phyloP scores from a whole-genome alignment of 2,888 invertebrate species.

The Slavum lentiscoides region DNA sequence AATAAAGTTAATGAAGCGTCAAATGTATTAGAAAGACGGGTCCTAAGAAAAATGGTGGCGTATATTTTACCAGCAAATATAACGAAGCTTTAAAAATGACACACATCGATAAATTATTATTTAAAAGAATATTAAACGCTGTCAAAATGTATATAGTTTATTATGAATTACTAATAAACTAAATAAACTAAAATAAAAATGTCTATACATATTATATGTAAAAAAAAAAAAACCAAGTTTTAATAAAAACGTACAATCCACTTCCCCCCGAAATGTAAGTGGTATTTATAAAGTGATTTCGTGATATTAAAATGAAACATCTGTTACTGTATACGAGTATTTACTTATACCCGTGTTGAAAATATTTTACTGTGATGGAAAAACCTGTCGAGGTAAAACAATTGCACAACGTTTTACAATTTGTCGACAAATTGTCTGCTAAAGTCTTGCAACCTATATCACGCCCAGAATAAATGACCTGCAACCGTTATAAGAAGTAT shows the following conservation, averaged over 20 bases:
- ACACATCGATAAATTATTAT: constrained; percentile 20
- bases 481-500: too few species aligned
- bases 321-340: too few species aligned
- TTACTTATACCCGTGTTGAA: too few species aligned
- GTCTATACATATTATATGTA: neutral
- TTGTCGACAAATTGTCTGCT: too few species aligned
- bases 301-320: too few species aligned
- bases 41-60: neutral
- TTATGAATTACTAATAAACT: neutral
- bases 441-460: too few species aligned
- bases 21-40: constrained; percentile 19
- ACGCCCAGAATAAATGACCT: too few species aligned
- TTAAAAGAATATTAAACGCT: neutral
- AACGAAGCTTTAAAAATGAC: constrained; percentile 12
- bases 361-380: too few species aligned
- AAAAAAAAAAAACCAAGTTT: neutral
- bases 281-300: too few species aligned
- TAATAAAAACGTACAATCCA: neutral
- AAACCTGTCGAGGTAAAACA: too few species aligned
- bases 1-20: constrained; percentile 28
- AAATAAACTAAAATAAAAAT: neutral
- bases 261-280: too few species aligned
- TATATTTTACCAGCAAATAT: constrained; percentile 16
- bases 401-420: too few species aligned
- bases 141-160: constrained; percentile 9